Percentiles rank a stretch among this genome's conserved stretches.
Evolutionary conservation across 2,113 vertebrate genomes (phyloP).

Genomic region (Myocastor coypus): DNA sequence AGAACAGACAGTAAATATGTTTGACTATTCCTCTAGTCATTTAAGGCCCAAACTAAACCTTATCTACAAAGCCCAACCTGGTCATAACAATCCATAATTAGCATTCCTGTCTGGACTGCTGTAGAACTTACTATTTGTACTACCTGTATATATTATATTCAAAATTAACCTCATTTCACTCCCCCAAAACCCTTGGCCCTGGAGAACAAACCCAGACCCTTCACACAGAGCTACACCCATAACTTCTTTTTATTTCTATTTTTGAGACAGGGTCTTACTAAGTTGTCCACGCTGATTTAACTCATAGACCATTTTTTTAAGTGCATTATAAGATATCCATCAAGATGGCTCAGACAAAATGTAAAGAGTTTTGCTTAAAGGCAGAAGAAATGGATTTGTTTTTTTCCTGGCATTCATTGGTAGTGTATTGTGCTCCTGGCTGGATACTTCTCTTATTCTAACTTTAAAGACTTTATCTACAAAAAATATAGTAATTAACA

Average conservation of each 20-base stretch:
- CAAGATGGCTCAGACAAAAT: not conserved
- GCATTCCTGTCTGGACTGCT: not conserved
- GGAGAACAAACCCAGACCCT: not conserved
- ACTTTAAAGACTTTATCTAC: not conserved
- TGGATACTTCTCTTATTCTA: not conserved
- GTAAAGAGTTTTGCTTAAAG: not conserved
- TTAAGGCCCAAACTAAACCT: not conserved
- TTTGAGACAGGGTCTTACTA: not conserved
- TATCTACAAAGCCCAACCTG: not conserved
- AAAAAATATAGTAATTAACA: slow-evolving; percentile 18
- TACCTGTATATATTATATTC: not conserved
- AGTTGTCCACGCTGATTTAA: not conserved
- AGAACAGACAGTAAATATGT: not conserved
- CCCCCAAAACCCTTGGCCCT: not conserved
- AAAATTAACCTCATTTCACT: not conserved
- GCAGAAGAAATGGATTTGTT: not conserved
- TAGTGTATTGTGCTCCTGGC: not conserved
- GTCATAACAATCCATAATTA: not conserved
- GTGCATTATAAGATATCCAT: not conserved
- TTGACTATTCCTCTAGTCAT: not conserved
- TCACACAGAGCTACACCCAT: not conserved
- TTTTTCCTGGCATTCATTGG: not conserved
- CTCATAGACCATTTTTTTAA: not conserved
- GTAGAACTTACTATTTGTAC: not conserved
- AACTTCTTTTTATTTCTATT: not conserved